Evolutionary conservation across 2,113 vertebrate species (phyloP).

Genomic region (Hippocampus comes): DNA sequence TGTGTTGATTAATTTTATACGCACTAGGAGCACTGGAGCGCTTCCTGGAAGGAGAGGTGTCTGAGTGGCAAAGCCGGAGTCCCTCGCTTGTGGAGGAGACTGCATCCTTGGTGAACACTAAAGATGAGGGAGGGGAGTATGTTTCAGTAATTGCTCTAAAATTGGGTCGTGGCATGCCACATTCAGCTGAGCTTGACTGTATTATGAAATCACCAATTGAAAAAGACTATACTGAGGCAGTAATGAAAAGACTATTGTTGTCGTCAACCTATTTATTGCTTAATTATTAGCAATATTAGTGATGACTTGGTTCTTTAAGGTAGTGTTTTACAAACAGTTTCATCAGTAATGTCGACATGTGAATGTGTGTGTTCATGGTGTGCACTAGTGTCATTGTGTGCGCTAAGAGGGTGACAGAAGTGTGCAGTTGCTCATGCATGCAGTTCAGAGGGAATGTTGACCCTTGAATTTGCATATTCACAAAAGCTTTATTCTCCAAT

Average conservation of each 20-base stretch:
- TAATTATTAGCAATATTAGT: neutral
- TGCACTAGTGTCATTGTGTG: no score
- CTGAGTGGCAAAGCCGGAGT: constrained; percentile 36
- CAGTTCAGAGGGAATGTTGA: no score
- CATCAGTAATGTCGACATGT: no score
- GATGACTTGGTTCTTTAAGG: neutral
- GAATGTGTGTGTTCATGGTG: no score
- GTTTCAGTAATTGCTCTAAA: constrained; percentile 17
- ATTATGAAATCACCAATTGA: constrained; percentile 9
- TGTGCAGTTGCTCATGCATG: no score
- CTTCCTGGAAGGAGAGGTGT: constrained; percentile 53
- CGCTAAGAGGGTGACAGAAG: no score
- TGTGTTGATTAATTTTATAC: constrained; percentile 75
- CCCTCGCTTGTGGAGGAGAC: constrained; percentile 31
- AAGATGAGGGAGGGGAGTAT: constrained; percentile 14
- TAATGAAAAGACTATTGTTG: neutral
- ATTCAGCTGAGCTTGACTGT: constrained; percentile 8
- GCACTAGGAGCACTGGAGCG: constrained; percentile 56
- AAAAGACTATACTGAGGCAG: constrained; percentile 8
- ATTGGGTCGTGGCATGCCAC: constrained; percentile 6
- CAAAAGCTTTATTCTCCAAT: no score
- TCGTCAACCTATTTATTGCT: neutral
- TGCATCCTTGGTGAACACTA: constrained; percentile 17
- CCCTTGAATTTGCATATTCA: no score
- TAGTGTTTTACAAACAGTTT: neutral